A percentile compares a stretch with the other conserved stretches of the same genome.
Conservation (phyloP, 2,797 vertebrate species). For the Sternarchorhynchus goeldii region DNA sequence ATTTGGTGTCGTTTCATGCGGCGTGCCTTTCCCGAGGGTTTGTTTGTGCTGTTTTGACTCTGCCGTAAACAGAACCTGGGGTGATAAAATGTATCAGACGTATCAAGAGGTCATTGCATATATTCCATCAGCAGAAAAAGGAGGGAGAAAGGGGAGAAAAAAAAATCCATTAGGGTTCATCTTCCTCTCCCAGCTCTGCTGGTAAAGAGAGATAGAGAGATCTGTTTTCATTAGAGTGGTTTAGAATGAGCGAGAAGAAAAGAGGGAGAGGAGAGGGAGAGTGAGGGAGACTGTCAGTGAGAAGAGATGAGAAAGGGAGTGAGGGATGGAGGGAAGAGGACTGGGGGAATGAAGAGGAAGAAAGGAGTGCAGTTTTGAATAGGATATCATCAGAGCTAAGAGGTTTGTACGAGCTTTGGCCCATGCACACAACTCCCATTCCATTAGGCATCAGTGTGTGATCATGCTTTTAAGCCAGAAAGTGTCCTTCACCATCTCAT, state of each 20-base stretch:
- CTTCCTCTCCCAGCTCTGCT: conserved; percentile 82
- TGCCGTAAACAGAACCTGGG: conserved; percentile 73
- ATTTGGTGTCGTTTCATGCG: conserved; percentile 29
- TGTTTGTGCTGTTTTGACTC: conserved; percentile 64
- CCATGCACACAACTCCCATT: conserved; percentile 32
- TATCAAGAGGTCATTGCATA: conserved; percentile 83
- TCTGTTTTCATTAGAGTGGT: conserved; percentile 85
- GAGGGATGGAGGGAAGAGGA: conserved; percentile 20
- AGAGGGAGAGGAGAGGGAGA: conserved; percentile 64
- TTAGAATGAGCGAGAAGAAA: conserved; percentile 77
- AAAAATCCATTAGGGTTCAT: conserved; percentile 86
- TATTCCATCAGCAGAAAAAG: conserved; percentile 77
- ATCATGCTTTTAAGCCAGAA: conserved; percentile 34
- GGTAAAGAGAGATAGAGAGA: conserved; percentile 81
- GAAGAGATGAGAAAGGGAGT: conserved; percentile 43
- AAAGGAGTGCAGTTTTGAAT: conserved; percentile 67
- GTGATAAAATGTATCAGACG: conserved; percentile 80
- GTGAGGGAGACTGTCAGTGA: conserved; percentile 56
- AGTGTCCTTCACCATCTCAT: conserved; percentile 11
- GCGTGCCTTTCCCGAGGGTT: conserved; percentile 54
- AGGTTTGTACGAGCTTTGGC: conserved; percentile 52
- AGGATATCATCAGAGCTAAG: conserved; percentile 65
- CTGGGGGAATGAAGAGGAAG: conserved; percentile 45
- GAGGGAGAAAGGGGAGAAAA: conserved; percentile 51
- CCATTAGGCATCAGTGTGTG: conserved; percentile 34